A percentile compares a stretch with the other conserved stretches of the same genome.
phyloP scores from a whole-genome alignment of 2,797 vertebrate genomes.

The Bovichtus variegatus region DNA sequence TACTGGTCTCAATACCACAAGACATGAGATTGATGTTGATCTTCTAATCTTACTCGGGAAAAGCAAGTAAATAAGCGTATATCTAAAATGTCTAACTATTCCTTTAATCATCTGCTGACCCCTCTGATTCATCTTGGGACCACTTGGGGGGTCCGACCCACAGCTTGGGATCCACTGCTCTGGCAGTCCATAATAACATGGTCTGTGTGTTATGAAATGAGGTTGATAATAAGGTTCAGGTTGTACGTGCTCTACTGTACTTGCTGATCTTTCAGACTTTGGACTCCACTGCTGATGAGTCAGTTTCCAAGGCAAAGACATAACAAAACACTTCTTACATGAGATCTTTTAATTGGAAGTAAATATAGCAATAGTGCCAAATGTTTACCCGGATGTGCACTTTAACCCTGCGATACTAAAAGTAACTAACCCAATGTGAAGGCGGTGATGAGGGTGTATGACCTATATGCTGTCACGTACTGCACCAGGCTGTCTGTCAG shows the following conservation, averaged over 20 bases:
- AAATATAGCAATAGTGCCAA: slow-evolving; percentile 62
- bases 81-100: not conserved
- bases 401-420: slow-evolving; percentile 60
- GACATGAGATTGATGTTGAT: not conserved
- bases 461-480: slow-evolving; percentile 50
- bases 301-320: slow-evolving; percentile 66
- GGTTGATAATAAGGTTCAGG: slow-evolving; percentile 26
- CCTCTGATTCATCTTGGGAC: slow-evolving; percentile 24
- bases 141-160: slow-evolving; percentile 41
- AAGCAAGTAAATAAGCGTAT: not conserved
- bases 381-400: slow-evolving; percentile 52
- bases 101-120: slow-evolving; percentile 45
- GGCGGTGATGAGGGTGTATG: slow-evolving; percentile 16
- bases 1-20: not conserved
- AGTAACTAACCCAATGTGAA: slow-evolving; percentile 19
- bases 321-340: slow-evolving; percentile 59
- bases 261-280: slow-evolving; percentile 69
- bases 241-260: slow-evolving; percentile 44
- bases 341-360: slow-evolving; percentile 50
- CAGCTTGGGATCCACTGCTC: slow-evolving; percentile 36
- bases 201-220: slow-evolving; percentile 42
- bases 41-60: not conserved
- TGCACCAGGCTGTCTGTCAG: not conserved
- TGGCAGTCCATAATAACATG: slow-evolving; percentile 36
- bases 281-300: slow-evolving; percentile 58